These are phyloP conservation scores for Cheilosia variabilis DNA, from an alignment of 2,888 invertebrate genomes.

Conservation along the genomic window DNA sequence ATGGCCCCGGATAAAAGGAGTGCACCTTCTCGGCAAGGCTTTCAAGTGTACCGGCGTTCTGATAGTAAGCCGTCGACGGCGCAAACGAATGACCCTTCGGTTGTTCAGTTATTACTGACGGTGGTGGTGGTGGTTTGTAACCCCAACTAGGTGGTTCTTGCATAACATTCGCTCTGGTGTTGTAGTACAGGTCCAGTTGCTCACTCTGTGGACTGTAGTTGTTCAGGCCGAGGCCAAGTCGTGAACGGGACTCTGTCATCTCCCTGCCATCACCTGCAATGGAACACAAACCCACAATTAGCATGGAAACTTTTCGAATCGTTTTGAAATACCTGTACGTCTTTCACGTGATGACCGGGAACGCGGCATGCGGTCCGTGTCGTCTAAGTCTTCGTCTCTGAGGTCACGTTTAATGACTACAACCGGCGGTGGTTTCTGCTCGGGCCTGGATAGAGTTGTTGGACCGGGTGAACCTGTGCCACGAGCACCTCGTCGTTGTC, in stretches of 20 bases:
- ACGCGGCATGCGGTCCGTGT: conserved; percentile 85
- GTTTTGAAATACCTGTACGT: conserved; percentile 83
- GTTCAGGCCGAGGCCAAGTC: conserved; percentile 89
- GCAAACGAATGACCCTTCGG: conserved; percentile 95
- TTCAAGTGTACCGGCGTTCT: conserved; percentile 91
- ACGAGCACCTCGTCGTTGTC: conserved; percentile 90
- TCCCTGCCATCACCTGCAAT: conserved; percentile 91
- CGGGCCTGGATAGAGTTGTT: conserved; percentile 86
- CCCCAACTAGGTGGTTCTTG: conserved; percentile 84
- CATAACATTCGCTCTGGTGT: conserved; percentile 87
- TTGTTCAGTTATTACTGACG: conserved; percentile 95
- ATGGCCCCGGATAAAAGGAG: conserved; percentile 90
- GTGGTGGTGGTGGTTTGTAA: conserved; percentile 86
- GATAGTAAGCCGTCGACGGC: conserved; percentile 89
- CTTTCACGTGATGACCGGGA: conserved; percentile 84
- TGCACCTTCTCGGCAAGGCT: conserved; percentile 97
- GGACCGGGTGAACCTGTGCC: conserved; percentile 83
- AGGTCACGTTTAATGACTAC: conserved; percentile 95
- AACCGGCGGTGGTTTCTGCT: conserved; percentile 95
- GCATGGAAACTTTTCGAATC: conserved; percentile 80
- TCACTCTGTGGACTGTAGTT: conserved; percentile 88
- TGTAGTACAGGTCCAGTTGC: conserved; percentile 91
- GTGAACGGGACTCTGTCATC: conserved; percentile 90
- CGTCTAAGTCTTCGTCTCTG: conserved; percentile 91
- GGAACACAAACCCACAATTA: conserved; percentile 76